These are phyloP conservation scores for Danio jaintianensis DNA, from an alignment of 2,797 vertebrate genomes.

Conservation along the genomic window DNA sequence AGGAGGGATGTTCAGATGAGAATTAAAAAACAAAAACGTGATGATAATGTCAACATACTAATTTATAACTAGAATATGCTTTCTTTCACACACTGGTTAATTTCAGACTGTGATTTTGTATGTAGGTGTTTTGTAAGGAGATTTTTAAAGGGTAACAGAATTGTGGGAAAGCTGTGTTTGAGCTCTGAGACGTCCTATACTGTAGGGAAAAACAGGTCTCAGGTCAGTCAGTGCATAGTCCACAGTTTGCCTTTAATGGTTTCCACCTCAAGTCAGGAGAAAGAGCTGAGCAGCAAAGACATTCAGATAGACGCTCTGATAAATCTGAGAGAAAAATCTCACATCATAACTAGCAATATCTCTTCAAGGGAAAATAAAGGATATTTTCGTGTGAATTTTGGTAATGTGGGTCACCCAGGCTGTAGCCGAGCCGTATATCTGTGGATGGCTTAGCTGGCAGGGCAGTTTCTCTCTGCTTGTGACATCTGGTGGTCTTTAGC, in stretches of 20 bases:
- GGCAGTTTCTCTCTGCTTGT: slow-evolving; percentile 36
- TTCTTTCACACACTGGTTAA: not conserved
- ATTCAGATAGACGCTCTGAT: slow-evolving; percentile 45
- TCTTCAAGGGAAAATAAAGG: not conserved
- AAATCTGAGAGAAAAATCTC: not conserved
- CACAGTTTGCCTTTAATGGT: slow-evolving; percentile 24
- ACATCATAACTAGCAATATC: not conserved
- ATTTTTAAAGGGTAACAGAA: slow-evolving; percentile 44
- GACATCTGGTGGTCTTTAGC: slow-evolving; percentile 80
- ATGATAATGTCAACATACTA: slow-evolving; percentile 22
- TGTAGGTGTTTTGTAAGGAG: slow-evolving; percentile 39
- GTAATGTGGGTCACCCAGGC: slow-evolving; percentile 3
- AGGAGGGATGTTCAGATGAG: slow-evolving; percentile 2
- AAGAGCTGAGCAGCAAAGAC: slow-evolving; percentile 43
- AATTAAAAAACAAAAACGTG: not conserved
- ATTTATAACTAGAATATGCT: slow-evolving; percentile 9
- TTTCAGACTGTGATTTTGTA: slow-evolving; percentile 18
- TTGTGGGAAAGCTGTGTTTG: slow-evolving; percentile 32
- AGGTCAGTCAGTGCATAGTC: slow-evolving; percentile 57
- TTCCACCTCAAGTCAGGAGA: slow-evolving; percentile 16
- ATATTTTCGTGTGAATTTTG: not conserved
- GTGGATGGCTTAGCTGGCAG: slow-evolving; percentile 40
- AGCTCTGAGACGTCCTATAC: slow-evolving; percentile 5
- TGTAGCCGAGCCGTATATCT: slow-evolving; percentile 34
- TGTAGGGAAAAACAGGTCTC: slow-evolving; percentile 2